Conservation (phyloP, 2,113 vertebrate species). For the Oceanodroma tethys region DNA sequence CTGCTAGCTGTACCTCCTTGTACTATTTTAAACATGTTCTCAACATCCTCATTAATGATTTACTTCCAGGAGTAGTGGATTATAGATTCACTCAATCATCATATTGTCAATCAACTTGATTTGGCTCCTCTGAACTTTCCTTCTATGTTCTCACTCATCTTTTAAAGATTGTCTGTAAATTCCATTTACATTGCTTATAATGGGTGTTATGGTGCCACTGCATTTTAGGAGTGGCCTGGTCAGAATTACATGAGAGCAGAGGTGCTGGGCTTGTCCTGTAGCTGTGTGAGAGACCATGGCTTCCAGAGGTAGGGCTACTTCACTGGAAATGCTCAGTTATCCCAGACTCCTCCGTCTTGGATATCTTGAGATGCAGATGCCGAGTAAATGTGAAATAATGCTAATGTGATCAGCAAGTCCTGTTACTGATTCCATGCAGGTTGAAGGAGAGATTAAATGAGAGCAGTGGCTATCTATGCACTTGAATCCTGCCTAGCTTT, state of each 20-base stretch:
- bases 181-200: neutral
- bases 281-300: neutral
- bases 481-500: neutral
- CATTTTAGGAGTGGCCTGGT: neutral
- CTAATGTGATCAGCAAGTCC: neutral
- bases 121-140: neutral
- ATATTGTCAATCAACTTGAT: neutral
- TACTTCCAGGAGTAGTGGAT: neutral
- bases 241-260: neutral
- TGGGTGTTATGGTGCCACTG: neutral
- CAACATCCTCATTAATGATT: neutral
- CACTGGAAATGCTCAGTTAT: neutral
- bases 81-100: neutral
- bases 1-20: neutral
- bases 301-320: neutral
- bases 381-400: neutral
- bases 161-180: neutral
- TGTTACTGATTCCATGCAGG: neutral
- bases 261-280: neutral
- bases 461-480: neutral
- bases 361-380: neutral
- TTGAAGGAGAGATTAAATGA: neutral
- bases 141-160: neutral
- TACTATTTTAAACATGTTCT: neutral
- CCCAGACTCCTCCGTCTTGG: neutral